phyloP scores from a whole-genome alignment of 2,888 invertebrate species.

The Chironomus riparius region DNA sequence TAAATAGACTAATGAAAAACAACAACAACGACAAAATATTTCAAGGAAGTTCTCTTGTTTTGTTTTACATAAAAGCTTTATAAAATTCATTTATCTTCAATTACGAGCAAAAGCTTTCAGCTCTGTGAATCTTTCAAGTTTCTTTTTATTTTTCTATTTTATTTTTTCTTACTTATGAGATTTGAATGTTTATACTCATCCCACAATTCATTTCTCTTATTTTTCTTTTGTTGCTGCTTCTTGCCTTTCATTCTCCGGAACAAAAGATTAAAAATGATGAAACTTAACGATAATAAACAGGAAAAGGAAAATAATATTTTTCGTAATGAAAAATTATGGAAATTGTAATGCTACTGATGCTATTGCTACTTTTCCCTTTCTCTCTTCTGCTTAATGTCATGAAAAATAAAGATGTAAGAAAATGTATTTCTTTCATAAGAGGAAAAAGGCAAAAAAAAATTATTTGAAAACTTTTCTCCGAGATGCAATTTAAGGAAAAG shows the following conservation, averaged over 20 bases:
- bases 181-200: neutral
- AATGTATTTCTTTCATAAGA: neutral
- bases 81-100: neutral
- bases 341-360: constrained; percentile 12
- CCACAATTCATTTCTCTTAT: neutral
- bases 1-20: no score
- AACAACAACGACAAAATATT: no score
- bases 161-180: no score
- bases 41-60: neutral
- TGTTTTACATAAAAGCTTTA: neutral
- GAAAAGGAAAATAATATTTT: constrained; percentile 16
- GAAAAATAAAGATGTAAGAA: constrained; percentile 2
- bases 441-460: neutral
- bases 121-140: neutral
- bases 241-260: neutral
- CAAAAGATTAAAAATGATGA: constrained; percentile 17
- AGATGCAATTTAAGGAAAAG: neutral
- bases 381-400: constrained; percentile 4
- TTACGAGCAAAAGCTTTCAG: neutral
- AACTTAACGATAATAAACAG: constrained; percentile 17
- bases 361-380: neutral
- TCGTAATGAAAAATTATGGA: constrained; percentile 22
- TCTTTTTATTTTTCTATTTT: neutral
- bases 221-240: neutral
- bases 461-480: neutral